phyloP scores from a whole-genome alignment of 2,797 vertebrate genomes.

The Pelodytes ibericus region DNA sequence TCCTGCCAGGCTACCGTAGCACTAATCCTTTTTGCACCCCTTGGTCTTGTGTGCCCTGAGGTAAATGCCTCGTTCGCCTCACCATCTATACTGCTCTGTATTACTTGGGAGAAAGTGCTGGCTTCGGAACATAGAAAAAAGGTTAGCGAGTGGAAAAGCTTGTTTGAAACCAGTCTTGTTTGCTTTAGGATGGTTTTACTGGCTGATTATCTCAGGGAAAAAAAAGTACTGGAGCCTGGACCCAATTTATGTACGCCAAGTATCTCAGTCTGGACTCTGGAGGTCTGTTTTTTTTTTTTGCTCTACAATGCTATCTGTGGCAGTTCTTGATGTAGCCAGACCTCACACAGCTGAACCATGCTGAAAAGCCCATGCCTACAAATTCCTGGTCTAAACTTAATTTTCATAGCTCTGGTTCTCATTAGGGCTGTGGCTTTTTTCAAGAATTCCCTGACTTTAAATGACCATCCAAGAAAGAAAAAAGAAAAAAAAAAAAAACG shows the following conservation, averaged over 20 bases:
- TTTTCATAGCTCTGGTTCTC: conserved; percentile 85
- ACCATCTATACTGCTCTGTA: no score
- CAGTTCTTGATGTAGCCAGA: conserved; percentile 69
- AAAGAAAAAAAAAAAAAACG: conserved; percentile 26
- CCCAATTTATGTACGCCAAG: conserved; percentile 56
- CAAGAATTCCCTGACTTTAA: conserved; percentile 72
- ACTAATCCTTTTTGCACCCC: no score
- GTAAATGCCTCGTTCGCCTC: no score
- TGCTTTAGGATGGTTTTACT: conserved; percentile 41
- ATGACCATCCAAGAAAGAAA: conserved; percentile 66
- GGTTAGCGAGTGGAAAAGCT: conserved; percentile 21
- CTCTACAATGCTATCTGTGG: conserved; percentile 62
- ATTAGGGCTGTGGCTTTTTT: conserved; percentile 81
- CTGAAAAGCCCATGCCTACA: conserved; percentile 63
- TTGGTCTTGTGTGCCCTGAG: no score
- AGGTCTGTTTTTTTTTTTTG: conserved; percentile 51
- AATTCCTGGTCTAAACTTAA: conserved; percentile 79
- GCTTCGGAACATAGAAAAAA: neutral
- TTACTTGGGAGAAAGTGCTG: neutral
- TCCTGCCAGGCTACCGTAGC: no score
- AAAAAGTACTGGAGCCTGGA: conserved; percentile 58
- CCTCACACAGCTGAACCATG: conserved; percentile 71
- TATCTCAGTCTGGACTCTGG: conserved; percentile 56
- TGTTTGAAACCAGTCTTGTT: conserved; percentile 15
- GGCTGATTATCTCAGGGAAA: conserved; percentile 58